Evolutionary conservation across 1,140 invertebrate species (phyloP).

Genomic region (Lutraria rhynchaena): DNA sequence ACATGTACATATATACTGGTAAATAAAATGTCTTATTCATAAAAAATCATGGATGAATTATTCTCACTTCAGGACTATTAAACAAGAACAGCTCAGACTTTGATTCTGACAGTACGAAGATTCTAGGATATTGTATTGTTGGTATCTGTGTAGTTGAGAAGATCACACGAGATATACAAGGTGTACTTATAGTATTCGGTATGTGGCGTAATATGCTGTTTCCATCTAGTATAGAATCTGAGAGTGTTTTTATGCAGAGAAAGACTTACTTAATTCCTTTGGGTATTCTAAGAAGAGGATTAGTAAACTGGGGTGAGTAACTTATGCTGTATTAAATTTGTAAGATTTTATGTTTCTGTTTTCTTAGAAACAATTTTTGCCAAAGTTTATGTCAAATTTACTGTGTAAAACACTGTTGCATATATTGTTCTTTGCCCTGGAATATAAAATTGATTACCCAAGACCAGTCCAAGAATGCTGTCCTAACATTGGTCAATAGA

Average conservation of each 20-base stretch:
- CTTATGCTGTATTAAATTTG: too few relatives aligned
- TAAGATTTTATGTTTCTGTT: too few relatives aligned
- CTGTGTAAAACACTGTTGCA: too few relatives aligned
- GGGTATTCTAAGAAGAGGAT: conserved; percentile 71
- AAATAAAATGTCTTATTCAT: too few relatives aligned
- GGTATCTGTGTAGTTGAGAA: conserved; percentile 77
- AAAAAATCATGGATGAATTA: too few relatives aligned
- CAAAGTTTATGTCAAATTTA: too few relatives aligned
- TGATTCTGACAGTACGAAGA: conserved; percentile 60
- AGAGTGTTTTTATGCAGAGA: conserved; percentile 58
- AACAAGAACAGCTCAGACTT: conserved; percentile 59
- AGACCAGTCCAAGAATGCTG: too few relatives aligned
- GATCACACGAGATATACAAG: conserved; percentile 75
- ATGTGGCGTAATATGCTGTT: conserved; percentile 78
- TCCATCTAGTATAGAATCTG: conserved; percentile 62
- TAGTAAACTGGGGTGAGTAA: conserved; percentile 78
- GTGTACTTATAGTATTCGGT: conserved; percentile 78
- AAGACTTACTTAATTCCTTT: conserved; percentile 68
- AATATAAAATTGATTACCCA: too few relatives aligned
- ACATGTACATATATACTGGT: too few relatives aligned
- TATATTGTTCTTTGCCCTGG: too few relatives aligned
- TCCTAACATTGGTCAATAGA: too few relatives aligned
- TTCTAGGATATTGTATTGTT: conserved; percentile 76
- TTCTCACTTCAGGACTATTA: conserved; percentile 53
- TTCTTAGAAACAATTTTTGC: too few relatives aligned